These are phyloP conservation scores for Pheosia gnoma DNA, from an alignment of 2,888 invertebrate genomes.

Conservation along the genomic window DNA sequence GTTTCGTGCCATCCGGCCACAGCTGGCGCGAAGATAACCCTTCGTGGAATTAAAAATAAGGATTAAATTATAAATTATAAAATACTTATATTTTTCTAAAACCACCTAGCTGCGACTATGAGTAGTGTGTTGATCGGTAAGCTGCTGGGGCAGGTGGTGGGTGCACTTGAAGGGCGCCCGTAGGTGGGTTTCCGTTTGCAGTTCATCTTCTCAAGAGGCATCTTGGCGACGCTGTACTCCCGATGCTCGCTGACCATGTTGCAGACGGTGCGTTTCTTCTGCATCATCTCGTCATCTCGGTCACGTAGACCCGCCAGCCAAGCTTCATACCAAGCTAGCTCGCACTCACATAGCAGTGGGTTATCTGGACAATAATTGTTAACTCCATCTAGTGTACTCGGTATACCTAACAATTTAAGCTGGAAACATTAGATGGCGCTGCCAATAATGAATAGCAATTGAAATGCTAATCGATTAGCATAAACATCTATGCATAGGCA, in stretches of 20 bases:
- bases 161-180: slow-evolving; percentile 64
- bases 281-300: slow-evolving; percentile 94
- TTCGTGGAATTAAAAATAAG: slow-evolving; percentile 56
- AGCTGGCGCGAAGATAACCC: slow-evolving; percentile 65
- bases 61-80: slow-evolving; percentile 44
- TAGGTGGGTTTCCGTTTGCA: slow-evolving; percentile 88
- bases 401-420: too few species aligned
- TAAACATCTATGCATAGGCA: too few species aligned
- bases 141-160: slow-evolving; percentile 44
- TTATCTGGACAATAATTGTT: slow-evolving; percentile 86
- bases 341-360: slow-evolving; percentile 94
- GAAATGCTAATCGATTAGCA: too few species aligned
- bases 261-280: slow-evolving; percentile 93
- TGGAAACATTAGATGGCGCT: too few species aligned
- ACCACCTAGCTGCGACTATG: slow-evolving; percentile 60
- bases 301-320: slow-evolving; percentile 91
- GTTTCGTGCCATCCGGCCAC: slow-evolving; percentile 77
- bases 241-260: slow-evolving; percentile 91
- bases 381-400: too few species aligned
- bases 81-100: slow-evolving; percentile 53
- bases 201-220: slow-evolving; percentile 93
- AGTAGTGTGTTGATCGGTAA: slow-evolving; percentile 57
- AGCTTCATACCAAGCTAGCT: slow-evolving; percentile 93
- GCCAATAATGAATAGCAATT: too few species aligned
- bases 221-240: slow-evolving; percentile 91